Evolutionary conservation across 2,797 vertebrate species (phyloP).

Genomic region (Sebastes steindachneri): DNA sequence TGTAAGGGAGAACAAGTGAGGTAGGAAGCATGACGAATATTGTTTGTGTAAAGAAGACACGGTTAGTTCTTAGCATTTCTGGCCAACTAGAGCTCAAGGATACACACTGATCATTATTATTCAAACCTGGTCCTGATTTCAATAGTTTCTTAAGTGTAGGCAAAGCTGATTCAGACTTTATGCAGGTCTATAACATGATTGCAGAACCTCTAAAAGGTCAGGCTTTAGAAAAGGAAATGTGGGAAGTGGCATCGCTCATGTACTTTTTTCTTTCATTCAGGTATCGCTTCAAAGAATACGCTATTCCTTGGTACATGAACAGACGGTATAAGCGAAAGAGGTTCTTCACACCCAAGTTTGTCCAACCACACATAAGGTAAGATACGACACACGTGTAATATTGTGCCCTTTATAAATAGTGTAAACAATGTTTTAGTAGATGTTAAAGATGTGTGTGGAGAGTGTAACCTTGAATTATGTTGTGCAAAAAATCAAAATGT

Average conservation of each 20-base stretch:
- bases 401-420: neutral
- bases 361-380: constrained; percentile 89
- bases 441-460: neutral
- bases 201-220: neutral
- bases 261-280: constrained; percentile 68
- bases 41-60: too few species aligned
- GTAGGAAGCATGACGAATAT: too few species aligned
- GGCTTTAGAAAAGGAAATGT: neutral
- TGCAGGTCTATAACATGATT: neutral
- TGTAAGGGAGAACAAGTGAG: too few species aligned
- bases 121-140: neutral
- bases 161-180: neutral
- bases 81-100: neutral
- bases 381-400: neutral
- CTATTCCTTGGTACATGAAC: constrained; percentile 96
- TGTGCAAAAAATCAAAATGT: neutral
- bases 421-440: neutral
- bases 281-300: constrained; percentile 92
- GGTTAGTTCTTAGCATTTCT: too few species aligned
- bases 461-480: neutral
- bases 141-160: neutral
- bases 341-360: constrained; percentile 89
- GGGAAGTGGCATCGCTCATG: neutral
- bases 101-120: neutral
- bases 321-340: constrained; percentile 85